Evolutionary conservation across 1,140 invertebrate genomes (phyloP).

Genomic region (Yoshiicerus persimilis): DNA sequence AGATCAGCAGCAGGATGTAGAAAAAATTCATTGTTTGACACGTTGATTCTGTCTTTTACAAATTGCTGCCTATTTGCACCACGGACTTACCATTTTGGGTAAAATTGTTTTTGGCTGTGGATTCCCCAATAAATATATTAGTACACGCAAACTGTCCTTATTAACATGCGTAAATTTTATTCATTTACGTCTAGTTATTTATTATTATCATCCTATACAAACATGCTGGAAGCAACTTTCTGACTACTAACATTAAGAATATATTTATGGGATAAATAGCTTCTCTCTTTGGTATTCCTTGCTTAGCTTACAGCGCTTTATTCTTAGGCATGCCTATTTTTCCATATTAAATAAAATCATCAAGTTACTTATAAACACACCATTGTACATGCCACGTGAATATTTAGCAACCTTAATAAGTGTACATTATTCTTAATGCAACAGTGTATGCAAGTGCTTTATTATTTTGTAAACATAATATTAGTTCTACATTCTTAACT

Average conservation of each 20-base stretch:
- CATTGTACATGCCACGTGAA: not conserved
- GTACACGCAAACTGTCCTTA: slow-evolving; percentile 1
- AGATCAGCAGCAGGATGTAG: not conserved
- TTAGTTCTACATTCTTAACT: no score
- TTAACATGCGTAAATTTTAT: not conserved
- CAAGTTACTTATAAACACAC: not conserved
- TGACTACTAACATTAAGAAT: slow-evolving; percentile 8
- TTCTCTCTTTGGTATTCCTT: not conserved
- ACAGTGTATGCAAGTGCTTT: no score
- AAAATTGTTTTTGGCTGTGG: not conserved
- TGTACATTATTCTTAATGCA: no score
- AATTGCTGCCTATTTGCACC: slow-evolving; percentile 11
- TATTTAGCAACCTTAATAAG: not conserved
- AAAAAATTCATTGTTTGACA: slow-evolving; percentile 4
- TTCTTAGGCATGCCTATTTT: not conserved
- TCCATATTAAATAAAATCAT: not conserved
- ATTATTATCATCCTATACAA: slow-evolving; percentile 7
- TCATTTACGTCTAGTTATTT: not conserved
- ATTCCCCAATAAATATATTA: not conserved
- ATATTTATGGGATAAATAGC: slow-evolving; percentile 11
- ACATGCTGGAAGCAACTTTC: not conserved
- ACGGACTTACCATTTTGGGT: not conserved
- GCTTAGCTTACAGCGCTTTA: not conserved
- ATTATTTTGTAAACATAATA: no score
- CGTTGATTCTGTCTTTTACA: not conserved